phyloP scores from a whole-genome alignment of 37 sponge, comb jelly and placozoan species.

The Dysidea cf. avara region DNA sequence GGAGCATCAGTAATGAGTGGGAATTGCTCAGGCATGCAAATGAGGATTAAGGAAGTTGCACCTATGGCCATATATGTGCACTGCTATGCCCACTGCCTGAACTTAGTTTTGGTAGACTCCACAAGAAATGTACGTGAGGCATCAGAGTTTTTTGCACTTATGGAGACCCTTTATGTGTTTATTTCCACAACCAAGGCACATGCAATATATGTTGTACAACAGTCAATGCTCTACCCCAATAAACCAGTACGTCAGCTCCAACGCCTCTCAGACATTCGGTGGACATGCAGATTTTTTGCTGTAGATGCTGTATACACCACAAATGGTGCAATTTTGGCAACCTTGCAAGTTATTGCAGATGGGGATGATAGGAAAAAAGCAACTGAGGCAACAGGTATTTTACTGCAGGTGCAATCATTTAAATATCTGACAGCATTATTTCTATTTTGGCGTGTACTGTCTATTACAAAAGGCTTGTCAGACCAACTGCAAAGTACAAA shows the following conservation, averaged over 20 bases:
- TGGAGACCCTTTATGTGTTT: slow-evolving; percentile 50
- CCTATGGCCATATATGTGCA: slow-evolving; percentile 34
- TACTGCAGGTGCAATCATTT: no score
- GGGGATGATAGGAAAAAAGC: no score
- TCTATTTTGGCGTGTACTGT: no score
- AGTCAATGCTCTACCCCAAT: slow-evolving; percentile 48
- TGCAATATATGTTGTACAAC: slow-evolving; percentile 44
- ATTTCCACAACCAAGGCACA: slow-evolving; percentile 47
- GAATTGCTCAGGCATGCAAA: slow-evolving; percentile 28
- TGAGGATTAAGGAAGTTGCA: slow-evolving; percentile 22
- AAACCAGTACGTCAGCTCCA: no score
- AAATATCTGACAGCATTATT: no score
- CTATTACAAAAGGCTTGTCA: no score
- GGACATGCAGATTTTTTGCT: slow-evolving; percentile 74
- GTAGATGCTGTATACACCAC: slow-evolving; percentile 44
- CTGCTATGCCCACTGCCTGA: slow-evolving; percentile 47
- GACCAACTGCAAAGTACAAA: slow-evolving; percentile 37
- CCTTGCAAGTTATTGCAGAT: no score
- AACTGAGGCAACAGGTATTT: no score
- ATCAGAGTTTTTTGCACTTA: slow-evolving; percentile 52
- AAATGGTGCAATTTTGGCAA: slow-evolving; percentile 55
- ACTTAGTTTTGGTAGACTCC: slow-evolving; percentile 60
- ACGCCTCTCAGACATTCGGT: slow-evolving; percentile 76
- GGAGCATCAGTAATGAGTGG: slow-evolving; percentile 64
- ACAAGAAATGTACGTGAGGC: slow-evolving; percentile 46